A percentile compares a stretch with the other conserved stretches of the same genome.
Conservation (phyloP, 2,113 vertebrate species). For the Megalops atlanticus region DNA sequence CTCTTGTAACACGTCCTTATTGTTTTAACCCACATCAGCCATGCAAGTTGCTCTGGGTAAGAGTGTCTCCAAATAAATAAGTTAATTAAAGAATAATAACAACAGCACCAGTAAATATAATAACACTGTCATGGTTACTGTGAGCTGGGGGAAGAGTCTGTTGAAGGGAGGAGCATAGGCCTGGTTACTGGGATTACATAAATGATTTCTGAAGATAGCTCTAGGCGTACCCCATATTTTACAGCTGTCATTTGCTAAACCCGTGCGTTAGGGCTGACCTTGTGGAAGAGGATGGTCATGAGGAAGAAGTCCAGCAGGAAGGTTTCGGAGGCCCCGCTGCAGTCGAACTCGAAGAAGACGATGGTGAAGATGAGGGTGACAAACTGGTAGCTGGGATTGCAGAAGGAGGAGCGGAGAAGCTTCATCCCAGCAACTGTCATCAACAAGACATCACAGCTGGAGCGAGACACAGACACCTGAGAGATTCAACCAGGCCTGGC, state of each 20-base stretch:
- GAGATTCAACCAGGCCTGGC: constrained; percentile 44
- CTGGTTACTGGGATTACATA: too few species aligned
- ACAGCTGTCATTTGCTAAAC: too few species aligned
- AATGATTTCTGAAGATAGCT: too few species aligned
- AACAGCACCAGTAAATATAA: too few species aligned
- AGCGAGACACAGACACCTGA: constrained; percentile 54
- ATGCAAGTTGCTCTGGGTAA: too few species aligned
- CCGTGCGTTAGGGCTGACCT: constrained; percentile 86
- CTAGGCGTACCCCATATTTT: too few species aligned
- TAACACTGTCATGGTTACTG: neutral
- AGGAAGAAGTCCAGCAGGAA: constrained; percentile 96
- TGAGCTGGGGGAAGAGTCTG: neutral
- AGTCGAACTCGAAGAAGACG: constrained; percentile 95
- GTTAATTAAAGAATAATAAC: too few species aligned
- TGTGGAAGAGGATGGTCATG: constrained; percentile 92
- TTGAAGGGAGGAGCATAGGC: too few species aligned
- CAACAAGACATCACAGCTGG: constrained; percentile 91
- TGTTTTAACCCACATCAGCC: too few species aligned
- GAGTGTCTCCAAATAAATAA: too few species aligned
- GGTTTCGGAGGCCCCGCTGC: constrained; percentile 85
- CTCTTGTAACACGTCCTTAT: neutral
- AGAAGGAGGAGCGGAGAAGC: constrained; percentile 90
- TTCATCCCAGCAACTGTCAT: constrained; percentile 92
- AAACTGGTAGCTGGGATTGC: constrained; percentile 90
- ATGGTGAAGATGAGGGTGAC: constrained; percentile 88